These are phyloP conservation scores for Drosophila acutilabella DNA, from an alignment of 2,888 invertebrate species.

Conservation along the genomic window DNA sequence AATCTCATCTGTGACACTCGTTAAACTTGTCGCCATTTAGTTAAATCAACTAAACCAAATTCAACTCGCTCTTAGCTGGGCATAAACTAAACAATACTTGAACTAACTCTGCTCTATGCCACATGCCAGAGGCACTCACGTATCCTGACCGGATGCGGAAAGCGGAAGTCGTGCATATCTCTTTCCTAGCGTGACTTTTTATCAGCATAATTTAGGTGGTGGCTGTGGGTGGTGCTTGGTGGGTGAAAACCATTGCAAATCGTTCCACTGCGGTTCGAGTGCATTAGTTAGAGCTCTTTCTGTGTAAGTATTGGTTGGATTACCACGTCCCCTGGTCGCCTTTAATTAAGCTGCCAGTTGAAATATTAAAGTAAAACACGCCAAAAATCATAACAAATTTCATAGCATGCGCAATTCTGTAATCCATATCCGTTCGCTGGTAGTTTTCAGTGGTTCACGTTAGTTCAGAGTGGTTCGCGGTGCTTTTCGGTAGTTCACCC, in stretches of 20 bases:
- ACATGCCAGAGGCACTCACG: conserved; percentile 54
- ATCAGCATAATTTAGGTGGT: conserved; percentile 76
- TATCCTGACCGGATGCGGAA: conserved; percentile 59
- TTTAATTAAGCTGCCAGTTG: conserved; percentile 72
- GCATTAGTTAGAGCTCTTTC: conserved; percentile 60
- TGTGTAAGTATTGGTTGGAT: conserved; percentile 32
- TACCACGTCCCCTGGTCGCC: conserved; percentile 32
- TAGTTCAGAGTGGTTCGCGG: neutral
- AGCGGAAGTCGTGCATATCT: conserved; percentile 71
- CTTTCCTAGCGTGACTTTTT: conserved; percentile 73
- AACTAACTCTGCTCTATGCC: neutral
- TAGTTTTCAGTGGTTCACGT: neutral
- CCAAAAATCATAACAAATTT: conserved; percentile 61
- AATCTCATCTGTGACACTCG: conserved; percentile 80
- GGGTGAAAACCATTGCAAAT: conserved; percentile 32
- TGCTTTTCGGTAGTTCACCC: conserved; percentile 1
- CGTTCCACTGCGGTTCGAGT: conserved; percentile 53
- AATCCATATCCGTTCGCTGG: conserved; percentile 44
- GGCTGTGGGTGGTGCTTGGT: conserved; percentile 44
- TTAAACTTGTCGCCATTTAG: conserved; percentile 80
- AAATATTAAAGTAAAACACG: conserved; percentile 70
- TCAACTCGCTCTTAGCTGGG: conserved; percentile 34
- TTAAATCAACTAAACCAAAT: conserved; percentile 76
- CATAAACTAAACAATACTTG: conserved; percentile 16
- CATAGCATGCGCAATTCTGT: conserved; percentile 52